Evolutionary conservation across 1,140 invertebrate species (phyloP).

Genomic region (Neodiprion fabricii): DNA sequence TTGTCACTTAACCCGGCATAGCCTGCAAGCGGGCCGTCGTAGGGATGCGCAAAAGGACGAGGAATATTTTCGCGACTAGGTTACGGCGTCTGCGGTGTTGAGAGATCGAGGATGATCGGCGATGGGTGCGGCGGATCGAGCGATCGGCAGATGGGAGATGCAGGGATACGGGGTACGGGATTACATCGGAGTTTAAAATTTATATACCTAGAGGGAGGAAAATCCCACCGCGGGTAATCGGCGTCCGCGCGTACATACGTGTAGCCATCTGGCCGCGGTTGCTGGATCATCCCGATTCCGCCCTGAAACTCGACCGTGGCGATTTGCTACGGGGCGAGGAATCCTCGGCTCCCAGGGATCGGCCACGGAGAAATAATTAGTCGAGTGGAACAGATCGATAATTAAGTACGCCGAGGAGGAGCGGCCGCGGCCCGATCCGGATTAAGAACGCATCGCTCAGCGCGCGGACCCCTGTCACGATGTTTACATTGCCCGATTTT

Average conservation of each 20-base stretch:
- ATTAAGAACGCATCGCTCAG: neutral
- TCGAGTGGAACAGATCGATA: slow-evolving; percentile 7
- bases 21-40: too few relatives aligned
- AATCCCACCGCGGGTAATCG: neutral
- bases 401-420: neutral
- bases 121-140: neutral
- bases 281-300: neutral
- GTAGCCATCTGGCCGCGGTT: neutral
- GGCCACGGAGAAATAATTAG: slow-evolving; percentile 4
- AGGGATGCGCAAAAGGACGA: too few relatives aligned
- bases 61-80: neutral
- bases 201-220: neutral
- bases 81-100: neutral
- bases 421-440: neutral
- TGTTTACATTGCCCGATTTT: too few relatives aligned
- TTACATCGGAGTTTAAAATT: neutral
- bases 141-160: slow-evolving; percentile 6
- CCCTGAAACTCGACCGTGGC: neutral
- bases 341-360: neutral
- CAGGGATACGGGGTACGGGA: neutral
- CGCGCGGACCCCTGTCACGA: too few relatives aligned
- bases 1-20: neutral
- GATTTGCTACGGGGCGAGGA: neutral
- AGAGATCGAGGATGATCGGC: neutral
- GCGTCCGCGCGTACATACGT: neutral